phyloP scores from a whole-genome alignment of 2,888 invertebrate species.

The Globia sparganii region DNA sequence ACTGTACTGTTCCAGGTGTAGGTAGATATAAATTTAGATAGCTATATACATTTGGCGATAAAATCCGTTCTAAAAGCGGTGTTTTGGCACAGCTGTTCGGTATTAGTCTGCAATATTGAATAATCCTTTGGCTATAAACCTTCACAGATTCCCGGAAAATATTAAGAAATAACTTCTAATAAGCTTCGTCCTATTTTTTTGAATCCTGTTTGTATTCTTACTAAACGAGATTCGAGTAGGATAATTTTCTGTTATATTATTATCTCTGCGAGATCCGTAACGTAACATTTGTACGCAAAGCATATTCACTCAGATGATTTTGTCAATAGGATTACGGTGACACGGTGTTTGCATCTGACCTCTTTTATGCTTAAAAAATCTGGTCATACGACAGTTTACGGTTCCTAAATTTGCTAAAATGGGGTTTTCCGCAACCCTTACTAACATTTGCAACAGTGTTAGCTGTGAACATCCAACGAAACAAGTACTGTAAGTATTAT shows the following conservation, averaged over 20 bases:
- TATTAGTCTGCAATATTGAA: constrained; percentile 24
- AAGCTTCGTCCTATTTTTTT: constrained; percentile 19
- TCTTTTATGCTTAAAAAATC: constrained; percentile 23
- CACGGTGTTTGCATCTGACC: too few relatives aligned
- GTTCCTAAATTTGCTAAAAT: constrained; percentile 18
- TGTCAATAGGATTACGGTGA: constrained; percentile 48
- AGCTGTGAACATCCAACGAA: constrained; percentile 18
- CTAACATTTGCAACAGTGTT: constrained; percentile 24
- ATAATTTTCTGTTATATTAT: constrained; percentile 37
- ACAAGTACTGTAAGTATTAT: constrained; percentile 31
- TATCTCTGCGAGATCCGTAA: constrained; percentile 25
- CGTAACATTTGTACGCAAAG: constrained; percentile 33
- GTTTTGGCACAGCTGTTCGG: constrained; percentile 41
- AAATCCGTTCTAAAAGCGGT: constrained; percentile 31
- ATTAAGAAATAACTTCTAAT: constrained; percentile 23
- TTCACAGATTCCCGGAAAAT: constrained; percentile 14
- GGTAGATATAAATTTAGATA: constrained; percentile 20
- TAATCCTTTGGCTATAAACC: constrained; percentile 33
- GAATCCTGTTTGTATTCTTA: constrained; percentile 24
- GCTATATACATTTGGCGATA: constrained; percentile 17
- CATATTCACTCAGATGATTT: constrained; percentile 49
- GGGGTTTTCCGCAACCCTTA: constrained; percentile 10
- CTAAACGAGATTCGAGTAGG: constrained; percentile 48
- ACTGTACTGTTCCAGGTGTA: constrained; percentile 40
- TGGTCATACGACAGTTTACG: constrained; percentile 28